Percentiles rank a stretch among this genome's conserved stretches.
These are phyloP conservation scores for Perithous albicinctus DNA, from an alignment of 2,888 invertebrate genomes.

Conservation along the genomic window DNA sequence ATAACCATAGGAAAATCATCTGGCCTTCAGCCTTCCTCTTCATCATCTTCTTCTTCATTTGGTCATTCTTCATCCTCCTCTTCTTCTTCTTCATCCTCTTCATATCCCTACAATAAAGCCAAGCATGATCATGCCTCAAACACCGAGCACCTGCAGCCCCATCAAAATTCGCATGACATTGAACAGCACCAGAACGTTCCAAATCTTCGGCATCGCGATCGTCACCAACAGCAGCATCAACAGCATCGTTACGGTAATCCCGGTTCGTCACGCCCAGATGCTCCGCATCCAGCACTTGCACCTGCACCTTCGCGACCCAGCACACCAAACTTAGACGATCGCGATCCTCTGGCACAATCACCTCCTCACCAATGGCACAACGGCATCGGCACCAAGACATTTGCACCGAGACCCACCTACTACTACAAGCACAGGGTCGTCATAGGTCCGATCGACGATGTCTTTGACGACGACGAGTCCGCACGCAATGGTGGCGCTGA, in stretches of 20 bases:
- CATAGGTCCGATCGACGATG: constrained; percentile 86
- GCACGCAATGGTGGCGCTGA: constrained; percentile 73
- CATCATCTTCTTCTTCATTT: constrained; percentile 64
- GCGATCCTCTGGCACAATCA: constrained; percentile 71
- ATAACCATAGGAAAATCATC: constrained; percentile 61
- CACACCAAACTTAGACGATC: constrained; percentile 79
- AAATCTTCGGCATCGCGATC: constrained; percentile 71
- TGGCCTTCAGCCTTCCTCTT: constrained; percentile 62
- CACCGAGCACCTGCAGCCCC: constrained; percentile 79
- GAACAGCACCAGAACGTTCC: constrained; percentile 75
- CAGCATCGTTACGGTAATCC: constrained; percentile 61
- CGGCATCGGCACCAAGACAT: constrained; percentile 82
- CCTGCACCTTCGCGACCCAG: constrained; percentile 80
- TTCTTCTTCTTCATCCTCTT: constrained; percentile 70
- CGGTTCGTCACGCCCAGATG: constrained; percentile 51
- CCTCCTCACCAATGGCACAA: constrained; percentile 71
- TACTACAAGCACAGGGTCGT: constrained; percentile 84
- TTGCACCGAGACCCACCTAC: constrained; percentile 83
- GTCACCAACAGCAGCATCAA: constrained; percentile 61
- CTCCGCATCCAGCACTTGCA: constrained; percentile 69
- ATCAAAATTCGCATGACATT: constrained; percentile 78
- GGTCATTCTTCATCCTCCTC: constrained; percentile 73
- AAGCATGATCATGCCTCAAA: constrained; percentile 82
- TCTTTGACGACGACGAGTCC: constrained; percentile 72
- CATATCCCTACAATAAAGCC: constrained; percentile 64